These are phyloP conservation scores for Matsumyia berberina DNA, from an alignment of 2,888 invertebrate genomes.

Conservation along the genomic window DNA sequence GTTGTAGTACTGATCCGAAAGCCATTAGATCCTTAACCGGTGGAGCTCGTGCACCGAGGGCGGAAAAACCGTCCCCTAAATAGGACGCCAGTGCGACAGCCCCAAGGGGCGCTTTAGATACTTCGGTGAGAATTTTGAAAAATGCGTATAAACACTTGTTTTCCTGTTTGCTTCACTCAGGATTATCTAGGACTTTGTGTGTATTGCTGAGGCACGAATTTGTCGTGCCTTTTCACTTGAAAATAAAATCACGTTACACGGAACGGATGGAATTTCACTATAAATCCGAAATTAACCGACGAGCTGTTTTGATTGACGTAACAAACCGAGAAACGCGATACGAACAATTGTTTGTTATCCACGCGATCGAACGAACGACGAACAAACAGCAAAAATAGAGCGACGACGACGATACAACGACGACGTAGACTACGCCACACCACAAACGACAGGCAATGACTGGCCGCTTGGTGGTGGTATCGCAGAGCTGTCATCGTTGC, in stretches of 20 bases:
- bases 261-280: not conserved
- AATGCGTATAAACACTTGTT: slow-evolving; percentile 73
- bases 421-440: slow-evolving; percentile 72
- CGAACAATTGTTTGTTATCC: slow-evolving; percentile 24
- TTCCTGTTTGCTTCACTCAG: slow-evolving; percentile 45
- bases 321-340: slow-evolving; percentile 40
- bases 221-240: slow-evolving; percentile 19
- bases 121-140: slow-evolving; percentile 85
- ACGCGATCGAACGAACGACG: slow-evolving; percentile 42
- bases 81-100: slow-evolving; percentile 85
- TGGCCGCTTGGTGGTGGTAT: slow-evolving; percentile 62
- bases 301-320: slow-evolving; percentile 33
- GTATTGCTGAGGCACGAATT: slow-evolving; percentile 9
- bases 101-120: slow-evolving; percentile 85
- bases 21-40: slow-evolving; percentile 85
- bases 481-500: slow-evolving; percentile 65
- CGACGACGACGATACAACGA: slow-evolving; percentile 63
- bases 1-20: slow-evolving; percentile 84
- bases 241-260: slow-evolving; percentile 2
- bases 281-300: slow-evolving; percentile 33
- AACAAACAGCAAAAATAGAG: slow-evolving; percentile 33
- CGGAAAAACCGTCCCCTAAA: slow-evolving; percentile 85
- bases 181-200: slow-evolving; percentile 24
- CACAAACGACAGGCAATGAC: slow-evolving; percentile 76
- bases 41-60: slow-evolving; percentile 84